phyloP scores from a whole-genome alignment of 2,113 vertebrate species.

The Hemichromis elongatus region DNA sequence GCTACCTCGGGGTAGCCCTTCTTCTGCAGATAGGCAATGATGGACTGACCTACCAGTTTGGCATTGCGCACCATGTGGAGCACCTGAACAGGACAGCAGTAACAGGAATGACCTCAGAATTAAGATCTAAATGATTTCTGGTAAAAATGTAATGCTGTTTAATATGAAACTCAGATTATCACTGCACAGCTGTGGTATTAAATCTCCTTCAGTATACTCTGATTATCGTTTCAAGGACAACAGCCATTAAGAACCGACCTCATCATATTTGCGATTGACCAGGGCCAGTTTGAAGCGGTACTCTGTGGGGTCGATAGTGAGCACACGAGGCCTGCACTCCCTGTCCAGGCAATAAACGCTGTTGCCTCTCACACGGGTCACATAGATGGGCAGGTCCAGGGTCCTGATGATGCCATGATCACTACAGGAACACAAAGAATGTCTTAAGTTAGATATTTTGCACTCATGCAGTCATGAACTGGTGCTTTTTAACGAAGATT shows the following conservation, averaged over 20 bases:
- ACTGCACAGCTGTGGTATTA: background rate
- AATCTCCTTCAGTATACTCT: background rate
- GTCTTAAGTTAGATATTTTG: background rate
- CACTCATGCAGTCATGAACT: background rate
- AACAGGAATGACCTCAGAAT: background rate
- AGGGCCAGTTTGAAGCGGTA: constrained; percentile 96
- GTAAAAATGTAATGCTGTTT: background rate
- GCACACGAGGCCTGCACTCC: constrained; percentile 88
- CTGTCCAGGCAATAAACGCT: constrained; percentile 94
- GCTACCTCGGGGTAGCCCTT: constrained; percentile 97
- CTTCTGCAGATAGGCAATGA: constrained; percentile 97
- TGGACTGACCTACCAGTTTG: constrained; percentile 95
- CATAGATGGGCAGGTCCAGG: constrained; percentile 94
- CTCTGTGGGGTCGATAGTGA: constrained; percentile 94
- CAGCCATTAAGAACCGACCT: constrained; percentile 68
- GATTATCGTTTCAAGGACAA: background rate
- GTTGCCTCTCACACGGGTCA: constrained; percentile 91
- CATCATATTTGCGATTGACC: constrained; percentile 94
- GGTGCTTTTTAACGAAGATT: background rate
- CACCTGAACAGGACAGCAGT: constrained; percentile 71
- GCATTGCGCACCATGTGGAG: constrained; percentile 97
- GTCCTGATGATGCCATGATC: constrained; percentile 94
- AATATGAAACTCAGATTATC: background rate
- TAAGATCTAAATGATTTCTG: background rate
- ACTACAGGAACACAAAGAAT: background rate